phyloP scores from a whole-genome alignment of 2,888 invertebrate species.

The Hirtodrosophila alboralis region DNA sequence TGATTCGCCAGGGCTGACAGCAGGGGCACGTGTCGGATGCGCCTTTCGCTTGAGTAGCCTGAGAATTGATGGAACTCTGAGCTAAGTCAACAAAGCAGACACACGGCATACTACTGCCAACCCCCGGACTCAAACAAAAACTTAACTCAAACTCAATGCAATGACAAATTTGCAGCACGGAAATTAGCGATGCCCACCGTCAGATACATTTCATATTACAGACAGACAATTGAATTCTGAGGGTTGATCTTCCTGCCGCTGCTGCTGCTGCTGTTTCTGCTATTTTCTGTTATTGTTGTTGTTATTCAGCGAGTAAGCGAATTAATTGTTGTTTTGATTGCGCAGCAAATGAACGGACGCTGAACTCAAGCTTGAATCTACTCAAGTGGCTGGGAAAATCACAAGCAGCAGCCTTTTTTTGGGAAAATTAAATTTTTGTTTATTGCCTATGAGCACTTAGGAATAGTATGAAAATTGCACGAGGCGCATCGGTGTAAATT shows the following conservation, averaged over 20 bases:
- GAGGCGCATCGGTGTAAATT: conserved; percentile 69
- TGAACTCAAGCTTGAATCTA: conserved; percentile 9
- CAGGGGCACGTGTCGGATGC: conserved; percentile 72
- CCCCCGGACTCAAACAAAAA: conserved; percentile 10
- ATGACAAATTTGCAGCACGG: conserved; percentile 74
- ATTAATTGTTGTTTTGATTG: conserved; percentile 82
- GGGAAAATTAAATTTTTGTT: conserved; percentile 51
- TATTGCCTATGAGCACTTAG: conserved; percentile 57
- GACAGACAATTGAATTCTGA: conserved; percentile 77
- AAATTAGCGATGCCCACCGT: conserved; percentile 74
- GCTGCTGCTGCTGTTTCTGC: conserved; percentile 1
- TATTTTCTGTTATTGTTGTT: conserved; percentile 36
- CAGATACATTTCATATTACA: conserved; percentile 80
- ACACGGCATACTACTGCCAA: conserved; percentile 24
- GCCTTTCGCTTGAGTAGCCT: conserved; percentile 70
- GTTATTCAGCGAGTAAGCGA: conserved; percentile 55
- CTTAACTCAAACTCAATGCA: conserved; percentile 39
- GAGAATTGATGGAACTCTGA: conserved; percentile 66
- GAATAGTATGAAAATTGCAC: conserved; percentile 41
- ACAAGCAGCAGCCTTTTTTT: conserved; percentile 6
- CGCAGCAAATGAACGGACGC: conserved; percentile 44
- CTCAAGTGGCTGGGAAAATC: conserved; percentile 71
- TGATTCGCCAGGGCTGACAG: conserved; percentile 51
- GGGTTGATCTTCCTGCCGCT: conserved; percentile 58
- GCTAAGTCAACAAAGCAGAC: conserved; percentile 54